Evolutionary conservation across 2,113 vertebrate species (phyloP).

Genomic region (Rostratula benghalensis): DNA sequence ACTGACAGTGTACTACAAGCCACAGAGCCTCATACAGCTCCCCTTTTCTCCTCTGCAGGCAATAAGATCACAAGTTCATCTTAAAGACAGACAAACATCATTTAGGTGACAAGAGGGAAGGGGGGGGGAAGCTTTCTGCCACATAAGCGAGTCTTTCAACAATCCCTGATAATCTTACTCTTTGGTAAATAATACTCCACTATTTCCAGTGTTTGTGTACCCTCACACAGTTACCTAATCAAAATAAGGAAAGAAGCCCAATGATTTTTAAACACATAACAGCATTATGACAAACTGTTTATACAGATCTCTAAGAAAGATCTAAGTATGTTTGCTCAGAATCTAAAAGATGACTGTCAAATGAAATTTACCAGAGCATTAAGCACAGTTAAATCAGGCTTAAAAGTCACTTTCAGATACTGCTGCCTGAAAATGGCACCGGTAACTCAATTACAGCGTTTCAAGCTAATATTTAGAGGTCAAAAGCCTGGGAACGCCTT

Average conservation of each 20-base stretch:
- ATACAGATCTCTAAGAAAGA: not conserved
- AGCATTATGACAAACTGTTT: not conserved
- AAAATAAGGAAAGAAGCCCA: not conserved
- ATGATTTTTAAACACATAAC: not conserved
- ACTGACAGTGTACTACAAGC: not conserved
- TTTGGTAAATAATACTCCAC: not conserved
- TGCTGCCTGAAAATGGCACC: not conserved
- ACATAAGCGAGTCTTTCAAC: not conserved
- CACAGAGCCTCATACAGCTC: not conserved
- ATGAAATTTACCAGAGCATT: not conserved
- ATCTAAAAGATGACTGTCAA: not conserved
- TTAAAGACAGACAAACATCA: not conserved
- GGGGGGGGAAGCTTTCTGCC: not conserved
- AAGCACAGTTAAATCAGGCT: conserved; percentile 4
- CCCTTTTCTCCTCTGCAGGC: not conserved
- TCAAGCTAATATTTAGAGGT: not conserved
- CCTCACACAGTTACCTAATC: not conserved
- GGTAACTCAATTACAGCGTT: not conserved
- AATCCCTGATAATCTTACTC: not conserved
- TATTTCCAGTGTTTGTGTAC: not conserved
- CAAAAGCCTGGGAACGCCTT: not conserved
- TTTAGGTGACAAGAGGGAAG: not conserved
- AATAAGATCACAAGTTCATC: conserved; percentile 1
- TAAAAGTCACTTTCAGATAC: not conserved
- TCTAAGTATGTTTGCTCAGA: not conserved